A percentile compares a stretch with the other conserved stretches of the same genome.
These are phyloP conservation scores for Alviniconcha marisindica DNA, from an alignment of 1,140 invertebrate species.

Conservation along the genomic window DNA sequence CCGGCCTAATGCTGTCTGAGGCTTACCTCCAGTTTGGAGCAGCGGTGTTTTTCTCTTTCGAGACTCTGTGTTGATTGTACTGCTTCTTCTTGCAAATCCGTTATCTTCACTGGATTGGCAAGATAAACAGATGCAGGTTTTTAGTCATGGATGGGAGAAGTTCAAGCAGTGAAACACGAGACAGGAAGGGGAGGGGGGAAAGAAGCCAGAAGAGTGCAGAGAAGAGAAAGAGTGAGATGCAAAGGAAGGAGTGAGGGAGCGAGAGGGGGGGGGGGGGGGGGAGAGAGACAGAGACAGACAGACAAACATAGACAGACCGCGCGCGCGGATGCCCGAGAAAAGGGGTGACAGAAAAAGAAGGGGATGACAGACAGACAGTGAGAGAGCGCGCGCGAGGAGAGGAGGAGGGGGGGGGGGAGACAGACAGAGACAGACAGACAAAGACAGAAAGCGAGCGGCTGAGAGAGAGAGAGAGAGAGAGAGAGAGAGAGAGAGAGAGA, in stretches of 20 bases:
- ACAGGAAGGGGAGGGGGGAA: not conserved
- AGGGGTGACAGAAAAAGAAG: not conserved
- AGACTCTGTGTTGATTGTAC: conserved; percentile 15
- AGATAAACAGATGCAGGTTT: not conserved
- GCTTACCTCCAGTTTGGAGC: conserved; percentile 49
- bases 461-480: too few species aligned
- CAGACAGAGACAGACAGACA: not conserved
- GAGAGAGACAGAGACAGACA: not conserved
- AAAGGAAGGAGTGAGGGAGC: not conserved
- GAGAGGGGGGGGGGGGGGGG: not conserved
- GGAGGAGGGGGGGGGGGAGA: not conserved
- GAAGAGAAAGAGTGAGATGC: not conserved
- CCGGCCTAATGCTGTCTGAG: too few species aligned
- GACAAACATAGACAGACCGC: too few species aligned
- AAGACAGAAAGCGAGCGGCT: too few species aligned
- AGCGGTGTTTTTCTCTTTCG: conserved; percentile 46
- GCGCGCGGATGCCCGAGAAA: too few species aligned
- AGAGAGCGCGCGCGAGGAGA: conserved; percentile 7
- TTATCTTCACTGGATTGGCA: conserved; percentile 39
- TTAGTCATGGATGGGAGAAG: not conserved
- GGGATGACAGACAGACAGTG: not conserved
- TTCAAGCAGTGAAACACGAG: not conserved
- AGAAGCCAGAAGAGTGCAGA: not conserved
- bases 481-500: too few species aligned
- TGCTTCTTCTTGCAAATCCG: conserved; percentile 44